phyloP scores from a whole-genome alignment of 2,888 invertebrate genomes.

The Tipula lateralis region DNA sequence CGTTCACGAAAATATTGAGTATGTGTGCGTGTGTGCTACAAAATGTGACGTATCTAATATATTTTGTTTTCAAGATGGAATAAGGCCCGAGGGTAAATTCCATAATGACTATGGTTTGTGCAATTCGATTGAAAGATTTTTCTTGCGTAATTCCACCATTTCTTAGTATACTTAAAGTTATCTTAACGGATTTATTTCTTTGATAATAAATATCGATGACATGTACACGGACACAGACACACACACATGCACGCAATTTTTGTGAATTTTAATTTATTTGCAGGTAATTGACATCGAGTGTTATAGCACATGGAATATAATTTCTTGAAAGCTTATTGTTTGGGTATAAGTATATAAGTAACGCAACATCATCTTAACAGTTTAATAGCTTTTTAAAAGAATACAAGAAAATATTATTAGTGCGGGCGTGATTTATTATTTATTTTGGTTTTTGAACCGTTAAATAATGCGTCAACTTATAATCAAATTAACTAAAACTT shows the following conservation, averaged over 20 bases:
- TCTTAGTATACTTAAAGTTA: not conserved
- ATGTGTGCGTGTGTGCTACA: not conserved
- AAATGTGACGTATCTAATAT: not conserved
- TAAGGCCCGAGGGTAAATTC: not conserved
- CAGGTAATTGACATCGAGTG: not conserved
- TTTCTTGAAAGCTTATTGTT: not conserved
- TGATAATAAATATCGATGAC: not conserved
- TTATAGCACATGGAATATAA: not conserved
- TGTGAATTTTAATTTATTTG: not conserved
- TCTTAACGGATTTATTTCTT: not conserved
- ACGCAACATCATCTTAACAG: not conserved
- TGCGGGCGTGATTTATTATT: slow-evolving; percentile 8
- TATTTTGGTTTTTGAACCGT: not conserved
- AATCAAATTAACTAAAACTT: not conserved
- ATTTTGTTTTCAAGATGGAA: not conserved
- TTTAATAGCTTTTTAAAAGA: not conserved
- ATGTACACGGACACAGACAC: not conserved
- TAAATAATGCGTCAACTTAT: not conserved
- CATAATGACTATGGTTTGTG: not conserved
- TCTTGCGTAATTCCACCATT: not conserved
- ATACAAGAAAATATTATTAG: not conserved
- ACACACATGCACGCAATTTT: not conserved
- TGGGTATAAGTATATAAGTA: not conserved
- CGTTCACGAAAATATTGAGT: not conserved
- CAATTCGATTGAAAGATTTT: not conserved